These are phyloP conservation scores for Chrysogorgia sp. DNA, from an alignment of 92 coral and sea anemone species.

Conservation along the genomic window DNA sequence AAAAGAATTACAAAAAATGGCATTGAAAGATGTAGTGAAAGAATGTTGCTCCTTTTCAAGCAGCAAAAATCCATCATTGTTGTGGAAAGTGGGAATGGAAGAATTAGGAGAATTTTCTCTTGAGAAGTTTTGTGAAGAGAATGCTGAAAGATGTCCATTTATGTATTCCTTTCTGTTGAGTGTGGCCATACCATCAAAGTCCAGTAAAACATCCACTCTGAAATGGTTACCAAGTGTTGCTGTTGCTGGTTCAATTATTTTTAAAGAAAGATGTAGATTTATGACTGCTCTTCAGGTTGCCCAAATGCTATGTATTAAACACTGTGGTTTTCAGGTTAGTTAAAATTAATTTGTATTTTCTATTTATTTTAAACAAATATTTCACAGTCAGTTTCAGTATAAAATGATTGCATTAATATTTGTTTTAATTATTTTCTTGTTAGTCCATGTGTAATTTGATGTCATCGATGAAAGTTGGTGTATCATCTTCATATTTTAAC, in stretches of 20 bases:
- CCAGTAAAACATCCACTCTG: not conserved
- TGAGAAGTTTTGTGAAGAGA: slow-evolving; percentile 27
- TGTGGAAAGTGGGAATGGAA: slow-evolving; percentile 42
- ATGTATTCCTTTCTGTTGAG: slow-evolving; percentile 60
- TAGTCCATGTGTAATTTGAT: slow-evolving; percentile 49
- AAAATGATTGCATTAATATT: not conserved
- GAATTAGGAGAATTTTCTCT: slow-evolving; percentile 45
- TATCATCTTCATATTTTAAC: no score
- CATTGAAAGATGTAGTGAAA: not conserved
- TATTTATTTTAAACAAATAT: not conserved
- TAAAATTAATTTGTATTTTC: slow-evolving; percentile 29
- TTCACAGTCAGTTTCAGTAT: not conserved
- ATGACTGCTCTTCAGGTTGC: slow-evolving; percentile 44
- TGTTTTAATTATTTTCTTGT: not conserved
- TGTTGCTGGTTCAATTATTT: slow-evolving; percentile 51
- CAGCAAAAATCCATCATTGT: slow-evolving; percentile 42
- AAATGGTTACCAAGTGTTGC: slow-evolving; percentile 57
- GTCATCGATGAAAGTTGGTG: slow-evolving; percentile 16
- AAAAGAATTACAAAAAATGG: not conserved
- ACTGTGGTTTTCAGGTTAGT: slow-evolving; percentile 53
- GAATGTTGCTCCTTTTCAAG: slow-evolving; percentile 37
- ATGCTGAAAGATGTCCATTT: slow-evolving; percentile 32
- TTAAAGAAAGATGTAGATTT: no score
- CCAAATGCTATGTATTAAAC: slow-evolving; percentile 47
- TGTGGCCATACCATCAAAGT: slow-evolving; percentile 26